A percentile compares a stretch with the other conserved stretches of the same genome.
Conservation (phyloP, 2,888 invertebrate species). For the Ernsta delagoae region DNA sequence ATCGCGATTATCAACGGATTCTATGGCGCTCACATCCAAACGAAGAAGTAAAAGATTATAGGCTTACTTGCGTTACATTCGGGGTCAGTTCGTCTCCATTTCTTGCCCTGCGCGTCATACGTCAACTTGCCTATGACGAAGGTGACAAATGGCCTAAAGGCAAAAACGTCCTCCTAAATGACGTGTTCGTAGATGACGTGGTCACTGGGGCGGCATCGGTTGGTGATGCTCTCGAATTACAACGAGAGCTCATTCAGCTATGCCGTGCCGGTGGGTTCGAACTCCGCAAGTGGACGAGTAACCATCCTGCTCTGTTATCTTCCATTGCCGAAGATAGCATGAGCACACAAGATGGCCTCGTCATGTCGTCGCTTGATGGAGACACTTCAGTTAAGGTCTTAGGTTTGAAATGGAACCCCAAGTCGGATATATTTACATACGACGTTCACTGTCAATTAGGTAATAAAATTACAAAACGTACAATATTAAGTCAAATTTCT, state of each 20-base stretch:
- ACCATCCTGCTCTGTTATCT: neutral
- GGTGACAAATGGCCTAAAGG: neutral
- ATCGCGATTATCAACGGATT: slow-evolving; percentile 13
- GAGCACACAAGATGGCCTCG: neutral
- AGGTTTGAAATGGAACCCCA: neutral
- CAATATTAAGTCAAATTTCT: slow-evolving; percentile 1
- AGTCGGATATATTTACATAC: neutral
- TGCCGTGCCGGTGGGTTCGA: slow-evolving; percentile 9
- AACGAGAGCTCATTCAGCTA: slow-evolving; percentile 2
- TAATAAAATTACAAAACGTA: neutral
- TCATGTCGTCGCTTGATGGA: slow-evolving; percentile 4
- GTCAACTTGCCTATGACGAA: slow-evolving; percentile 5
- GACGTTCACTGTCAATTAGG: neutral
- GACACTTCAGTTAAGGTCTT: neutral
- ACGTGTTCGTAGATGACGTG: slow-evolving; percentile 2
- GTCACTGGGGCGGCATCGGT: neutral
- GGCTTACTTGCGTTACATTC: neutral
- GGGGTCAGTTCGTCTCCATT: neutral
- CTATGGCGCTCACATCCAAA: slow-evolving; percentile 5
- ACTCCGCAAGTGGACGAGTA: slow-evolving; percentile 10
- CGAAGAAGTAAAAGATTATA: neutral
- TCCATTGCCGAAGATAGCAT: neutral
- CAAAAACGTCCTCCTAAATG: neutral
- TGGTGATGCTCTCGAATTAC: slow-evolving; percentile 1
- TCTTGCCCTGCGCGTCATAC: neutral